Conservation (phyloP, 2,113 vertebrate species). For the Mustelus asterias region DNA sequence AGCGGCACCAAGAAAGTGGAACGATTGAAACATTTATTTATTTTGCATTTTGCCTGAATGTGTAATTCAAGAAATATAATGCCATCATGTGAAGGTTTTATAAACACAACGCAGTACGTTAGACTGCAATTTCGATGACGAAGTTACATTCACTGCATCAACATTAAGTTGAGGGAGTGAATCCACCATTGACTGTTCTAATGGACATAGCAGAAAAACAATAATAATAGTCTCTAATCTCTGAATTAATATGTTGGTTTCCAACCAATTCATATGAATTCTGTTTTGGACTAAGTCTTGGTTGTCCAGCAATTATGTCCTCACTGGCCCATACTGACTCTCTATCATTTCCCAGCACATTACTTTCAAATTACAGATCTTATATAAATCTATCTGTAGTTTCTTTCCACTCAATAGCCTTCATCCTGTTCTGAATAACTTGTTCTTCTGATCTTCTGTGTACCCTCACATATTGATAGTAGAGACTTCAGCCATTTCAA, state of each 20-base stretch:
- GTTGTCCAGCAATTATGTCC: no score
- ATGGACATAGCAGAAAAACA: neutral
- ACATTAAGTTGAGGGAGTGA: neutral
- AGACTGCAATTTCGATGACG: neutral
- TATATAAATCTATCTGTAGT: no score
- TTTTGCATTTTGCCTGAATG: neutral
- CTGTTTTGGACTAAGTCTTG: no score
- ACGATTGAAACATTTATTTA: neutral
- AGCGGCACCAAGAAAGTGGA: neutral
- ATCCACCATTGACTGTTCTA: neutral
- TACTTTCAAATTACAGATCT: no score
- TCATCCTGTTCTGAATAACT: no score
- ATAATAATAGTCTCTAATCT: neutral
- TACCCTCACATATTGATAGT: no score
- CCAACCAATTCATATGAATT: neutral
- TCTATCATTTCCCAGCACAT: no score
- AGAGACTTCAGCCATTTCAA: no score
- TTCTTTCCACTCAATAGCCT: no score
- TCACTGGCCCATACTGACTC: no score
- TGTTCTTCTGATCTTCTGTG: no score
- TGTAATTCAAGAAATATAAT: neutral
- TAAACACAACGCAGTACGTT: neutral
- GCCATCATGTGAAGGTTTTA: neutral
- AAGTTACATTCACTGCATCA: neutral
- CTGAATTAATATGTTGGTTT: neutral